Base-by-base conservation (phyloP, 2,113 vertebrate species). In the Spheniscus mendiculus region DNA sequence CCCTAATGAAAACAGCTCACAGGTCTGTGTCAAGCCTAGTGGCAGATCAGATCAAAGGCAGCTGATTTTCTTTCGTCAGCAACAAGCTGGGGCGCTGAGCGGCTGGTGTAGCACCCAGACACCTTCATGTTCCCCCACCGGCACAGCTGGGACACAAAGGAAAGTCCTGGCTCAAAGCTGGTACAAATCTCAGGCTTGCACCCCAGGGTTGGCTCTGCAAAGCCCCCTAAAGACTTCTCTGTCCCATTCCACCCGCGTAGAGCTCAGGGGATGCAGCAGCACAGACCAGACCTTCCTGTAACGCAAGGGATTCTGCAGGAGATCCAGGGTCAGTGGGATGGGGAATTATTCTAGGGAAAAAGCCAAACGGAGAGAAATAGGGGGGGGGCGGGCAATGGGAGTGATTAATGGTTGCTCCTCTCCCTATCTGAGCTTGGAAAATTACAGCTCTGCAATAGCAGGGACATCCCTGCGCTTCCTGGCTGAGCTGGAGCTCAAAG, bases 1-100 rank as follows among this genome's bases (percentile, higher is more conserved):
- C 62, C 78, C 93, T 97, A 97, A 96, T 90, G 95, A 97, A 94
- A 96, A 94, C 82, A 86, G 90, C 82, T 95, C 92, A 90, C 84
- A 83, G 87, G 94, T 83, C 85, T 2, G 1, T 90, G 85, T 96
- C 93, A 96, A 90, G 92, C 30, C 85, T 49, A 6, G 66, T 85
- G 84, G 95, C 92, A 90, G 83, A 69, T 49, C 55, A 12, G 87
- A 91, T 81, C 93, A 88, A 63, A 93, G 90, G 83, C 83, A 93
- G 82, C 27, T 53, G 81, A 90, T 88, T 95, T 80, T 38, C 78
- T 50, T n/a, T 26, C 17, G 0, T 65, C 74, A 90, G 59, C 87
- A 80, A 5, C 76, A 66, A 88, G 66, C 66, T 1, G 0, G 56
- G 56, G 9, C 3, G 1, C 47, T 13, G n/a, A 40, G 70, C 6